These are phyloP conservation scores for Phasia obesa DNA, from an alignment of 2,888 invertebrate species.

Conservation along the genomic window DNA sequence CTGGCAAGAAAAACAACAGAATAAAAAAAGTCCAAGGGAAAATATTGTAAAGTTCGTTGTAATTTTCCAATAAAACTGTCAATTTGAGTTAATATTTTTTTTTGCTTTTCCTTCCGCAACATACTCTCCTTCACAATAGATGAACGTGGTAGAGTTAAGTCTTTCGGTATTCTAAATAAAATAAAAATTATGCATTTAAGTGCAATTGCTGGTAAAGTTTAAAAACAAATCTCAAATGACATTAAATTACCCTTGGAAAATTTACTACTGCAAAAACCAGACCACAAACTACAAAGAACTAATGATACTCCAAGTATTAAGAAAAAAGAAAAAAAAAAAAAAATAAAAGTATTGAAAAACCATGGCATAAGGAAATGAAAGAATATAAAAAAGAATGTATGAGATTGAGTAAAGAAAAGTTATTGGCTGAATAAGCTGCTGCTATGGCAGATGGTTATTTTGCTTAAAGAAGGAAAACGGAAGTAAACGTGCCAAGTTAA, in stretches of 20 bases:
- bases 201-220: slow-evolving; percentile 68
- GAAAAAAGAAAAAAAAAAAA: slow-evolving; percentile 4
- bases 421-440: slow-evolving; percentile 27
- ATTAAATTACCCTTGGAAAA: slow-evolving; percentile 71
- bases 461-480: slow-evolving; percentile 8
- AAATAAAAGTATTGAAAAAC: slow-evolving; percentile 17
- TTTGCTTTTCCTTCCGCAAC: slow-evolving; percentile 23
- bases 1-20: background rate
- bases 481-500: slow-evolving; percentile 44
- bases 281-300: slow-evolving; percentile 46
- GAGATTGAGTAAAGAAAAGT: slow-evolving; percentile 35
- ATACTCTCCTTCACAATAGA: background rate
- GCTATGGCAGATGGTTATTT: background rate
- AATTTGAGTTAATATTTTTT: slow-evolving; percentile 61
- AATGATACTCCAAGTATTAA: slow-evolving; percentile 27
- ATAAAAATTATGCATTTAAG: slow-evolving; percentile 70
- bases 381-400: slow-evolving; percentile 1
- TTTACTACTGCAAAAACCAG: slow-evolving; percentile 58
- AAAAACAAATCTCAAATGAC: slow-evolving; percentile 67
- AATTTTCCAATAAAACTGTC: slow-evolving; percentile 70
- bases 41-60: slow-evolving; percentile 54
- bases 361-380: slow-evolving; percentile 26
- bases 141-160: slow-evolving; percentile 1
- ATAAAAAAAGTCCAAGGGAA: slow-evolving; percentile 10
- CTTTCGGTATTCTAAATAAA: slow-evolving; percentile 38